Percentiles rank a stretch among this genome's conserved stretches.
Evolutionary conservation across 2,797 vertebrate genomes (phyloP).

Genomic region (Gambelia wislizenii): DNA sequence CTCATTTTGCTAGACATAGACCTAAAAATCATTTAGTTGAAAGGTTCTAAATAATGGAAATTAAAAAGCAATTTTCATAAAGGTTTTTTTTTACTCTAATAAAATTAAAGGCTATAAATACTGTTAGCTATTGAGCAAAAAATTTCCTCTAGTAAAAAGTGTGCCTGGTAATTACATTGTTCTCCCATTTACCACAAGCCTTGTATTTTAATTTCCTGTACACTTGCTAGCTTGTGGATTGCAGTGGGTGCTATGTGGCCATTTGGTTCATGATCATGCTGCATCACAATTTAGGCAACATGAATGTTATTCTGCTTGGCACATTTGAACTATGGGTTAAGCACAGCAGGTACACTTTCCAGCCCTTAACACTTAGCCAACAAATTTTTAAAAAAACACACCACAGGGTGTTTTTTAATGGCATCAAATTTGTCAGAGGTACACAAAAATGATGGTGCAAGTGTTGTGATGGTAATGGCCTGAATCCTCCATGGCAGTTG

Average conservation of each 20-base stretch:
- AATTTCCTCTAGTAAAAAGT: background rate
- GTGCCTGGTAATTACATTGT: slow-evolving; percentile 30
- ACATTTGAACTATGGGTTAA: background rate
- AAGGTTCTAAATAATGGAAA: slow-evolving; percentile 11
- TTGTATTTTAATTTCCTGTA: slow-evolving; percentile 34
- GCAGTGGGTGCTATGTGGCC: background rate
- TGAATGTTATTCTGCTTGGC: background rate
- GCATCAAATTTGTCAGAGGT: background rate
- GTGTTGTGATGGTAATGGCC: background rate
- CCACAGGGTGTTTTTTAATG: background rate
- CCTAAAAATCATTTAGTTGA: background rate
- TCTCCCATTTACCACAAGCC: background rate
- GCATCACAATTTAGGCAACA: slow-evolving; percentile 3
- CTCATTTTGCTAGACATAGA: background rate
- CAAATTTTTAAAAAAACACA: background rate
- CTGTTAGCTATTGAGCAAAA: background rate
- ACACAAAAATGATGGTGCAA: background rate
- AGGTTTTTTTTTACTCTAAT: background rate
- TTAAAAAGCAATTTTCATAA: slow-evolving; percentile 12
- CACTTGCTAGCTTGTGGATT: slow-evolving; percentile 37
- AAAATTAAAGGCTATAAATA: slow-evolving; percentile 16
- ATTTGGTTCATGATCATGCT: slow-evolving; percentile 11
- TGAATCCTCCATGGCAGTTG: no score
- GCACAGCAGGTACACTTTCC: no score
- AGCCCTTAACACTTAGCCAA: no score